These are phyloP conservation scores for Hassar affinis DNA, from an alignment of 2,113 vertebrate genomes.

Conservation along the genomic window DNA sequence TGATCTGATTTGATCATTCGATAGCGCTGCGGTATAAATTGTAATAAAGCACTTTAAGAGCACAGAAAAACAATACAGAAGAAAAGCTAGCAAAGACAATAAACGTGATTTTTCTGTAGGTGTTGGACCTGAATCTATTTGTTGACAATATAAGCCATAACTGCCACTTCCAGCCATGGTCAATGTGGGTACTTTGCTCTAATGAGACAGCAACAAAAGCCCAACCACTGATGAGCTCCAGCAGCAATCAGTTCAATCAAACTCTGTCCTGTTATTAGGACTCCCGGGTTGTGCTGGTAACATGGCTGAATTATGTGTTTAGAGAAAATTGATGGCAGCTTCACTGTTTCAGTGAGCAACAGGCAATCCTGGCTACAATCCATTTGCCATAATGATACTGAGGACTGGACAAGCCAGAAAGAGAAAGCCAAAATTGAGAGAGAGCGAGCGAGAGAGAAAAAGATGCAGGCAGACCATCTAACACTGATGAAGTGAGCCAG, in stretches of 20 bases:
- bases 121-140: not conserved
- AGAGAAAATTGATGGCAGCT: slow-evolving; percentile 65
- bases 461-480: slow-evolving; percentile 55
- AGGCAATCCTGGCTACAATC: slow-evolving; percentile 68
- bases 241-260: slow-evolving; percentile 65
- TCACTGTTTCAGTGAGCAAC: slow-evolving; percentile 67
- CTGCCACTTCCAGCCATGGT: slow-evolving; percentile 14
- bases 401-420: slow-evolving; percentile 33
- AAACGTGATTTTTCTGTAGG: not conserved
- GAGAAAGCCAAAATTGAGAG: not conserved
- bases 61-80: not conserved
- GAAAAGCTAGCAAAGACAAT: not conserved
- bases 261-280: slow-evolving; percentile 66
- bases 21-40: not conserved
- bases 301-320: slow-evolving; percentile 63
- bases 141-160: slow-evolving; percentile 21
- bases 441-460: not conserved
- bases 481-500: slow-evolving; percentile 62
- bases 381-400: slow-evolving; percentile 72
- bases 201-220: slow-evolving; percentile 31
- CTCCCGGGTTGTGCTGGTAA: slow-evolving; percentile 63
- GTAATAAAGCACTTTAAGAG: not conserved
- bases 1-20: not conserved
- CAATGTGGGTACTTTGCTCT: slow-evolving; percentile 23
- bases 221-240: slow-evolving; percentile 57